Evolutionary conservation across 2,113 vertebrate genomes (phyloP), one percentile per base, ranked within the genome.

Genomic region (Apistogramma diplotaenia): DNA sequence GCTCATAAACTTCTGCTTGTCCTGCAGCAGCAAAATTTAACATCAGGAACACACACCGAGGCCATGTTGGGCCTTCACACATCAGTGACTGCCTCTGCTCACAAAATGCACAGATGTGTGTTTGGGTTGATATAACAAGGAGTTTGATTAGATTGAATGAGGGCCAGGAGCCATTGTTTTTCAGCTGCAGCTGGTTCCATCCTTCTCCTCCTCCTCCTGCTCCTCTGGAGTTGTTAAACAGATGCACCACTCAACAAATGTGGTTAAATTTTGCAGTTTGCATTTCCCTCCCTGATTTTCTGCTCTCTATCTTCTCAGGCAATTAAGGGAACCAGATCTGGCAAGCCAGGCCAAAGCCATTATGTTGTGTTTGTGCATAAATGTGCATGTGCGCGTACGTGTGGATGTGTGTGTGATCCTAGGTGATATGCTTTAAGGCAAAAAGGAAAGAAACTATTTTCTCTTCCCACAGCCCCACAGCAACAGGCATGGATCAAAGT

Each of bases 401-500:
- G 74, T 59, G 43, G 31, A 43, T 60, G n/a, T 62, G 49, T 56
- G 65, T 65, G 16, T 88, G 21, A 29, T 53, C 67, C 55, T 79
- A 86, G 83, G 86, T 87, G 74, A 82, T 85, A 65, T 73, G 61
- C 73, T 85, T 82, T 58, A 84, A 83, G 67, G 81, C 31, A 57
- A 74, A 74, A 81, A 76, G 33, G 13, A n/a, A 21, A 74, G 35
- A 83, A 81, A 83, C 77, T 72, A 65, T 79, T 83, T 87, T 81
- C 58, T 55, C 60, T 46, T 62, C 71, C 71, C 49, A 70, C 46
- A 77, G 76, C 57, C 71, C 71, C 49, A 70, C 46, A 77, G 76
- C 57, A 90, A 79, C 84, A 84, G 67, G 72, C 82, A 85, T 82
- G 85, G 80, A 85, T 91, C 87, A 88, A 84, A 84, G 84, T 90